Evolutionary conservation across 2,888 invertebrate genomes (phyloP), one percentile per base, ranked within the genome.

Genomic region (Drosophila limbata): DNA sequence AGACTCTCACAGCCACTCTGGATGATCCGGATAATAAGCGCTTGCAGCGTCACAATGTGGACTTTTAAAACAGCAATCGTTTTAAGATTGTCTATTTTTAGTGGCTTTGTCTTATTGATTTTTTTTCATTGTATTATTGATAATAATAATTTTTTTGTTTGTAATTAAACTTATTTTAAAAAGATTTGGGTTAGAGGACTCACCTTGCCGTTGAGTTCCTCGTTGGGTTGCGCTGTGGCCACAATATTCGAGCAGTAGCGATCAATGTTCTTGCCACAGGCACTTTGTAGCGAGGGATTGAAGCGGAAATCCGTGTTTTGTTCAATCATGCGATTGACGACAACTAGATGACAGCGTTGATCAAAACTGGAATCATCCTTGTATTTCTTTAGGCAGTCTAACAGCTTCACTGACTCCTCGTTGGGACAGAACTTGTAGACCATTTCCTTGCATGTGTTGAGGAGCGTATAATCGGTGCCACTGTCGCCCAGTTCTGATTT

Each of bases 261-360:
- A 67, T 95, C 94, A 19, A 98, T 97, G 91, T 98, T 98, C 71
- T 93, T 91, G 77, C 95, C 95, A 91, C 99, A 99, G 13, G 96
- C 95, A 81, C 95, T 94, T 91, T 96, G 96, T 63, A 99, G 93
- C 21, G 95, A 95, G 3, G 96, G 96, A 93, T 98, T 98, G 72
- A 98, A 95, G 69, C 98, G 95, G 88, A 96, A 97, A 93, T 99
- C 98, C 66, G 96, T 95, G 90, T 97, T 97, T 92, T 97, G 97
- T 92, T 98, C 97, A 75, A 97, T 96, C 95, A 98, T 96, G 80
- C 98, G 94, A 90, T 96, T 96, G 1, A 96, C 94, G n/a, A 98
- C 96, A 17, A 98, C 95, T 60, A 95, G 93, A 90, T 96, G 95
- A 91, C 98, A 99, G 74, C 95, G 96, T 62, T 95, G 94, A 90